Conservation (phyloP, 2,797 vertebrate species). For the Sebastes glaucus region DNA sequence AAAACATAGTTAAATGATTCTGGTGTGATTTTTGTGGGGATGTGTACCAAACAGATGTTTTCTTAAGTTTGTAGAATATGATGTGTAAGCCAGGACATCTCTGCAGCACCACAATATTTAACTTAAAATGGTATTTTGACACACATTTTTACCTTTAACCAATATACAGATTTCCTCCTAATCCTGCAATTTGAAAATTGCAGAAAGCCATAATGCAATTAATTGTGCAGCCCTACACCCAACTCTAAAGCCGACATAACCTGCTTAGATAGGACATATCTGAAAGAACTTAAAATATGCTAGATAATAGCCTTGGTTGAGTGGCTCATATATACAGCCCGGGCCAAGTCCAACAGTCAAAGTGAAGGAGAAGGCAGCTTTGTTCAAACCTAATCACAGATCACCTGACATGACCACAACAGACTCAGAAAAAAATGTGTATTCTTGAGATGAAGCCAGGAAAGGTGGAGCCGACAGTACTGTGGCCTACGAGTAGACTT, state of each 20-base stretch:
- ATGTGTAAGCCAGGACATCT: too few species aligned
- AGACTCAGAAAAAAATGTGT: neutral
- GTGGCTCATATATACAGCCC: neutral
- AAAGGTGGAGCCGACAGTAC: neutral
- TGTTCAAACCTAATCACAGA: conserved; percentile 13
- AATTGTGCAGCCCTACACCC: too few species aligned
- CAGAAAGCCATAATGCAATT: too few species aligned
- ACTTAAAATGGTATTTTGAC: too few species aligned
- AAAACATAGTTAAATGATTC: too few species aligned
- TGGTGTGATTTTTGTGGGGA: too few species aligned
- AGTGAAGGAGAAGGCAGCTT: conserved; percentile 5
- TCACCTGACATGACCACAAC: conserved; percentile 37
- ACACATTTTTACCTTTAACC: too few species aligned
- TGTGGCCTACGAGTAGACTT: neutral
- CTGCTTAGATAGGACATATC: neutral
- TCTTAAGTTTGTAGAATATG: too few species aligned
- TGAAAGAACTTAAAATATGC: neutral
- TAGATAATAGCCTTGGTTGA: neutral
- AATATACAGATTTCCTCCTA: too few species aligned
- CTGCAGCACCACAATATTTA: too few species aligned
- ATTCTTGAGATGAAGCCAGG: neutral
- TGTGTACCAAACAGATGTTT: too few species aligned
- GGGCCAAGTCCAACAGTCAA: neutral
- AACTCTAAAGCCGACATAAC: neutral
- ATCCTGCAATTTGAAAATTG: too few species aligned